Evolutionary conservation across 2,113 vertebrate genomes (phyloP).

Genomic region (Artemisiospiza belli): DNA sequence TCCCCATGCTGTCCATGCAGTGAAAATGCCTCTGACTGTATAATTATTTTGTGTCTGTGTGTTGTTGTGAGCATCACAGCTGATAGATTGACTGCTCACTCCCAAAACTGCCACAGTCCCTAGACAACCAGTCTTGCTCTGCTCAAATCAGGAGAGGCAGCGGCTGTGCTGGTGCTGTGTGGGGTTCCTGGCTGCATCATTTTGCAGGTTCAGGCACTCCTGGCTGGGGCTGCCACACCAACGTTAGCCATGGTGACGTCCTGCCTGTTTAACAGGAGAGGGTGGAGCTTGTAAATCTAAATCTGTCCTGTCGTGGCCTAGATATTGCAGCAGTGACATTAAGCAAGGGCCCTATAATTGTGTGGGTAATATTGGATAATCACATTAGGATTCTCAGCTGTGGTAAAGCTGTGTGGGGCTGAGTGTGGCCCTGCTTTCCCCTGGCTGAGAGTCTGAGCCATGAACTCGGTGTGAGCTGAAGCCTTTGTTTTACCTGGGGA

Average conservation of each 20-base stretch:
- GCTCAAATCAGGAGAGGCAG: background rate
- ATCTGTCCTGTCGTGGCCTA: slow-evolving; percentile 50
- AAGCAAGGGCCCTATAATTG: background rate
- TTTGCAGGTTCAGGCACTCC: background rate
- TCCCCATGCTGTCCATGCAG: background rate
- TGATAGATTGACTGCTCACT: background rate
- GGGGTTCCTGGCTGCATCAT: background rate
- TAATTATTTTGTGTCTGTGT: background rate
- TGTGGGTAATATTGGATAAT: slow-evolving; percentile 36
- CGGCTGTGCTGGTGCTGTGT: background rate
- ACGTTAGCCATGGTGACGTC: accelerated
- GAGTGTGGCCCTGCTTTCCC: background rate
- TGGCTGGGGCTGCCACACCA: background rate
- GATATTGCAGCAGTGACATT: slow-evolving; percentile 21
- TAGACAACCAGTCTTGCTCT: background rate
- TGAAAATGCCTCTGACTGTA: background rate
- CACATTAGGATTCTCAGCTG: slow-evolving; percentile 5
- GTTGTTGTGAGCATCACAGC: background rate
- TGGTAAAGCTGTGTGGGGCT: background rate
- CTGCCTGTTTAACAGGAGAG: background rate
- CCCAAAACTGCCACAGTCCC: background rate
- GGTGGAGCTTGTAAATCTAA: slow-evolving; percentile 48
- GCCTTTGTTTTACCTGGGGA: background rate
- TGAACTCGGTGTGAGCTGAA: accelerated
- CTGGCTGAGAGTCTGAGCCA: background rate